Conservation (phyloP, 2,113 vertebrate species). For the Xenopus tropicalis region UCB_Xtro_10.0 CM004443.2:178368501-178369000, state of each 20-base stretch:
- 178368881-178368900: slow-evolving; percentile 77
- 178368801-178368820: slow-evolving; percentile 56
- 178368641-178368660: slow-evolving; percentile 64
- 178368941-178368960: slow-evolving; percentile 59
- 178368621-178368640: slow-evolving; percentile 73
- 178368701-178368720: slow-evolving; percentile 75
- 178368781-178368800: slow-evolving; percentile 52
- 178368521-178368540: too few relatives aligned
- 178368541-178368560: slow-evolving; percentile 84
- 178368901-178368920: slow-evolving; percentile 77
- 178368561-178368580: slow-evolving; percentile 75
- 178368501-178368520: slow-evolving; percentile 36
- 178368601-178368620: slow-evolving; percentile 77
- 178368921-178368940: slow-evolving; percentile 71
- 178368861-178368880: slow-evolving; percentile 75
- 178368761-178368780: slow-evolving; percentile 54
- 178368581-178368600: slow-evolving; percentile 70
- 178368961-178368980: slow-evolving; percentile 88
- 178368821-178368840: slow-evolving; percentile 59
- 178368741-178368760: slow-evolving; percentile 65
- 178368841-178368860: slow-evolving; percentile 72
- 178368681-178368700: slow-evolving; percentile 78
- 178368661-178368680: slow-evolving; percentile 74
- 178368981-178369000: slow-evolving; percentile 85
- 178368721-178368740: slow-evolving; percentile 71